A percentile compares a stretch with the other conserved stretches of the same genome.
These are phyloP conservation scores for Euura saliciscinereae DNA, from an alignment of 1,140 invertebrate species.

Conservation along the genomic window DNA sequence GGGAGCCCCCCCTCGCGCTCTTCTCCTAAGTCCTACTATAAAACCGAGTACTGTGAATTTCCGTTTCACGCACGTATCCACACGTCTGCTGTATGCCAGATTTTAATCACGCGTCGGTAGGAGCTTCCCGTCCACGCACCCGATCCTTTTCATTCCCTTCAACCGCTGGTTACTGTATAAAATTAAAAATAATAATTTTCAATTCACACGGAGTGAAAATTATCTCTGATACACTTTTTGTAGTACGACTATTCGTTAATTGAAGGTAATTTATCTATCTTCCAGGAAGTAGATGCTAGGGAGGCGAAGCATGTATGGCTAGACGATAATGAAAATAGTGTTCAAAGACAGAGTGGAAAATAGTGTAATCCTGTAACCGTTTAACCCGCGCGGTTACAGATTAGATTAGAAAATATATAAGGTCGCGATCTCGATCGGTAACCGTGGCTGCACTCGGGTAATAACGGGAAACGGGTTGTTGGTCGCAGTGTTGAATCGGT, in stretches of 20 bases:
- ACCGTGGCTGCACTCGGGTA: background rate
- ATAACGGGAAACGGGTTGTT: background rate
- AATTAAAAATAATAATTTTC: background rate
- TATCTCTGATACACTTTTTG: conserved; percentile 8
- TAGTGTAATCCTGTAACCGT: background rate
- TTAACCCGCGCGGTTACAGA: background rate
- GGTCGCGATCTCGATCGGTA: background rate
- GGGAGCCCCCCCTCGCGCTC: background rate
- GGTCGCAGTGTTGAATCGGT: background rate
- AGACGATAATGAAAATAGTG: conserved; percentile 15
- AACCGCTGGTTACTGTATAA: no score
- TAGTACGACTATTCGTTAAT: conserved; percentile 6
- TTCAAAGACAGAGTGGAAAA: conserved; percentile 14
- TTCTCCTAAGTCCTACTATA: background rate
- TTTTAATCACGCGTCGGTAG: background rate
- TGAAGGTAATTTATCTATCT: no score
- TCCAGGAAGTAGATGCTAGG: background rate
- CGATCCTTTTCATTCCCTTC: no score
- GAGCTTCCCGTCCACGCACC: background rate
- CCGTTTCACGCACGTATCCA: background rate
- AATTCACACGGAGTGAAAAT: conserved; percentile 20
- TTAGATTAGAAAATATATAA: background rate
- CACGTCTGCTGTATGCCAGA: background rate
- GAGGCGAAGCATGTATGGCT: no score
- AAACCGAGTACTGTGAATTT: background rate